Evolutionary conservation across 2,888 invertebrate species (phyloP), one percentile per base, ranked within the genome.

Genomic region (Drosophila fulvimacula): DNA sequence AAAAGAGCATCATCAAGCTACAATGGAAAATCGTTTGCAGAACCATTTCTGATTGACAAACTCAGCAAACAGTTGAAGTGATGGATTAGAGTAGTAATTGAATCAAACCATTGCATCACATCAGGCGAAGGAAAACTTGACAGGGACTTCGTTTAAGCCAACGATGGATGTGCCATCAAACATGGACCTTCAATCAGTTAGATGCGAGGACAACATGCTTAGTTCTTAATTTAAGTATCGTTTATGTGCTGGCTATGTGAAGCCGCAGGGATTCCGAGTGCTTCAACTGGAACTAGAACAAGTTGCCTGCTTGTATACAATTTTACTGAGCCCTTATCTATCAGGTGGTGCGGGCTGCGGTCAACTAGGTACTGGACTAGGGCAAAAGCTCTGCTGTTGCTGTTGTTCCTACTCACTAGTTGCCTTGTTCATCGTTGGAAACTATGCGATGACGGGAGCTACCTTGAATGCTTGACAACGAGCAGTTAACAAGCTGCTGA

Each of bases 401-500:
- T 61, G 57, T 59, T 75, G 49, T 11, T 48, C 36, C 30, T 38
- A 59, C 41, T 53, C 58, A 34, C 32, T 57, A 48, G 74, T 53
- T 56, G 55, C 49, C 53, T 44, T 69, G 61, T 67, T 55, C 62
- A 63, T 58, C 71, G 63, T 61, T 61, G 60, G 41, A 57, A 67
- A 60, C 79, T 58, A 60, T 73, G 69, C 66, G 63, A 46, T 78
- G 58, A 63, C 55, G 51, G 46, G 48, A 42, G 42, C 44, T 57
- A 42, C 73, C 77, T 63, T 49, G 59, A 57, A 65, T 44, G 61
- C 67, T 55, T 67, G 63, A 39, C 81, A 66, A 77, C 78, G 58
- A 66, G 58, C 60, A 69, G 62, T 63, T 75, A 79, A 79, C 82
- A 79, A 75, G 79, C 75, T 76, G 67, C 64, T 73, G 76, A 70